Conservation (phyloP, 92 coral and sea anemone species). For the Muricea muricata region DNA sequence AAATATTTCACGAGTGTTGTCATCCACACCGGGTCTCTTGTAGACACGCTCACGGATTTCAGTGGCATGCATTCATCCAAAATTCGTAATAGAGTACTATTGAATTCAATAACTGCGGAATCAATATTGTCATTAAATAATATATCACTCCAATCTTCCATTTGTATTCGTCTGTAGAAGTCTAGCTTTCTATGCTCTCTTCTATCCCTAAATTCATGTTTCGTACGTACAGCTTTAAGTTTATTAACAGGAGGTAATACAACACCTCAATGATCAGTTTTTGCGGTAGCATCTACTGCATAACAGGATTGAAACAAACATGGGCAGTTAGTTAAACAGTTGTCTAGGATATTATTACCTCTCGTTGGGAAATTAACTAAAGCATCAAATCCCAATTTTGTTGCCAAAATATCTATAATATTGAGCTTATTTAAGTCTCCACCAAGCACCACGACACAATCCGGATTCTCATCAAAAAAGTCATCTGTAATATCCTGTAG, state of each 20-base stretch:
- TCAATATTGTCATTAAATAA: background rate
- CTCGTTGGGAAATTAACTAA: slow-evolving; percentile 63
- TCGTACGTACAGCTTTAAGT: background rate
- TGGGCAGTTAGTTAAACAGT: slow-evolving; percentile 55
- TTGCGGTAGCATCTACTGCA: background rate
- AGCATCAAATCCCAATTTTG: slow-evolving; percentile 25
- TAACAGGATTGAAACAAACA: slow-evolving; percentile 24
- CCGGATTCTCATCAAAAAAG: slow-evolving; percentile 50
- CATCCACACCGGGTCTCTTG: background rate
- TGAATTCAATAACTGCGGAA: background rate
- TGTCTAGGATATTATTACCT: slow-evolving; percentile 42
- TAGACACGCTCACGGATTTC: background rate
- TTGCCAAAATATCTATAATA: slow-evolving; percentile 18
- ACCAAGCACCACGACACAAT: slow-evolving; percentile 55
- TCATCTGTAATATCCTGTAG: slow-evolving; percentile 32
- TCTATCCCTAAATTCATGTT: background rate
- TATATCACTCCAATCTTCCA: background rate
- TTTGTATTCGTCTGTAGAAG: background rate
- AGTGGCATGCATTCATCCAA: background rate
- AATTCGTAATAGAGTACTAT: background rate
- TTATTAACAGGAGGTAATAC: background rate
- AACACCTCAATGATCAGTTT: background rate
- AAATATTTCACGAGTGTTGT: background rate
- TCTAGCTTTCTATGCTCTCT: background rate
- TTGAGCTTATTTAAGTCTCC: slow-evolving; percentile 51